A percentile compares a stretch with the other conserved stretches of the same genome.
These are phyloP conservation scores for Mus pahari DNA, from an alignment of 2,113 vertebrate genomes.

Conservation along the genomic window DNA sequence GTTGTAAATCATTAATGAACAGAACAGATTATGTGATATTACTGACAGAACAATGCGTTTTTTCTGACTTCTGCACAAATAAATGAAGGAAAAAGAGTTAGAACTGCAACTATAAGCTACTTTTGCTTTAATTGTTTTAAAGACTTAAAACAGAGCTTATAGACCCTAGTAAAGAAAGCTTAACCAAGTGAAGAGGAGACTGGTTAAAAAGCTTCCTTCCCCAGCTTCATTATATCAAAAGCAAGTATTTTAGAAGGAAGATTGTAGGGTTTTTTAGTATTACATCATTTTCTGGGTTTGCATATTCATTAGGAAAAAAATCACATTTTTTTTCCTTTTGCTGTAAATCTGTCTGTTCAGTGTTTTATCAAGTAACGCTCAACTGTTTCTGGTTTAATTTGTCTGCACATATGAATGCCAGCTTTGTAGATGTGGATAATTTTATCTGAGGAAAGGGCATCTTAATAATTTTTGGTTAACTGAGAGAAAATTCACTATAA, in stretches of 20 bases:
- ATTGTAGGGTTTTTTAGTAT: slow-evolving; percentile 49
- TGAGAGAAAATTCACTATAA: slow-evolving; percentile 16
- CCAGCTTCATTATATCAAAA: neutral
- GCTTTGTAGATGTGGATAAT: neutral
- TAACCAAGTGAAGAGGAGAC: slow-evolving; percentile 54
- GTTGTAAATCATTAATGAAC: slow-evolving; percentile 62
- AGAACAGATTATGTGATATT: slow-evolving; percentile 51
- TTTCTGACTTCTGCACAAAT: slow-evolving; percentile 45
- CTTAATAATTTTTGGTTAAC: slow-evolving; percentile 51
- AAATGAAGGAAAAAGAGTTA: neutral
- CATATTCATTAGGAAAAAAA: slow-evolving; percentile 54
- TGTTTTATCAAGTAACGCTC: slow-evolving; percentile 15
- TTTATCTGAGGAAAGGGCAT: slow-evolving; percentile 15
- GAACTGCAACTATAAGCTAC: slow-evolving; percentile 3
- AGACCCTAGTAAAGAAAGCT: slow-evolving; percentile 28
- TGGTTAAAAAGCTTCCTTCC: slow-evolving; percentile 23
- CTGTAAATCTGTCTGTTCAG: neutral
- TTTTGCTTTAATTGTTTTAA: slow-evolving; percentile 62
- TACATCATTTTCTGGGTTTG: slow-evolving; percentile 42
- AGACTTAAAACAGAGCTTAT: slow-evolving; percentile 31
- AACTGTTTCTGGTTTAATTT: slow-evolving; percentile 51
- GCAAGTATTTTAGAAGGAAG: slow-evolving; percentile 51
- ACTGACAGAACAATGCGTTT: slow-evolving; percentile 43
- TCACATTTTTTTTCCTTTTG: slow-evolving; percentile 27
- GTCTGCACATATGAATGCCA: slow-evolving; percentile 35